phyloP scores from a whole-genome alignment of 2,113 vertebrate genomes.

The Eulacestoma nigropectus region DNA sequence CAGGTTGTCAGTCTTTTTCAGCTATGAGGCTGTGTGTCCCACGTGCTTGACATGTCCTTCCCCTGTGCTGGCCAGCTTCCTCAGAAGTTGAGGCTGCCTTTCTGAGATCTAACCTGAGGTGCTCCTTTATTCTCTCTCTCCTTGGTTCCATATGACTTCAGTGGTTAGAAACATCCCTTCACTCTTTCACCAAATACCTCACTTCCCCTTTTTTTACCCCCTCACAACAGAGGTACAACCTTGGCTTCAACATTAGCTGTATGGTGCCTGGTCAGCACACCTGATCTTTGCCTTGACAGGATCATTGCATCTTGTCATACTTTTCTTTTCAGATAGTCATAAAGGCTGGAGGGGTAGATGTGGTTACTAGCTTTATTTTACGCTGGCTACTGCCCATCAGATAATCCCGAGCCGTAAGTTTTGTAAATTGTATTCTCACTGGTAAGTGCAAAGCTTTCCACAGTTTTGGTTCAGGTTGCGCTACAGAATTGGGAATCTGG shows the following conservation, averaged over 20 bases:
- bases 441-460: neutral
- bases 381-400: neutral
- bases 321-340: neutral
- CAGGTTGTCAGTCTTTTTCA: neutral
- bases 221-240: neutral
- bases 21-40: neutral
- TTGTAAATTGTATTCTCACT: neutral
- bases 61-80: neutral
- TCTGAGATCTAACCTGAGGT: neutral
- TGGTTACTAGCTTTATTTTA: neutral
- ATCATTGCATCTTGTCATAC: neutral
- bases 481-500: neutral
- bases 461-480: neutral
- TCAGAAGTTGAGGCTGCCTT: neutral
- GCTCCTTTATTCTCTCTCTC: neutral
- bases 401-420: neutral
- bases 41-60: neutral
- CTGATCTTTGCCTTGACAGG: neutral
- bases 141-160: neutral
- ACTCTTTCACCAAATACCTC: neutral
- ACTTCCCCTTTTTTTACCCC: rapidly evolving
- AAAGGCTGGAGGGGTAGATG: neutral
- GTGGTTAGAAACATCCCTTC: neutral
- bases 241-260: neutral
- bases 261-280: neutral